phyloP scores from a whole-genome alignment of 1,140 invertebrate genomes.

The Musca vetustissima region DNA sequence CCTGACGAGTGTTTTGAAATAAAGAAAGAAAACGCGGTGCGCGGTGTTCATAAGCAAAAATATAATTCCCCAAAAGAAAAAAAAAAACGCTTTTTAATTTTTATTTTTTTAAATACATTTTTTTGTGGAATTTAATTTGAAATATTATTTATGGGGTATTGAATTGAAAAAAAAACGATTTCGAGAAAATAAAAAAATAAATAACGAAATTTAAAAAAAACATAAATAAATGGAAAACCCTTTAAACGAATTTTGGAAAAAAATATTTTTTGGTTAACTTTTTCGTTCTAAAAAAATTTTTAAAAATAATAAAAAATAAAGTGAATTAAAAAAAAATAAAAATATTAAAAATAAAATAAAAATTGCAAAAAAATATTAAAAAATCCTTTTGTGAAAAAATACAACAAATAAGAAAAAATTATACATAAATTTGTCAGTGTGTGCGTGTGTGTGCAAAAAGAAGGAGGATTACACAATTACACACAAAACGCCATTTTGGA shows the following conservation, averaged over 20 bases:
- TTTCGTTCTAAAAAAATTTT: background rate
- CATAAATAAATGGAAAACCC: too few relatives aligned
- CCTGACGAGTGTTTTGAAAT: conserved; percentile 19
- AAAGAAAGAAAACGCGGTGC: conserved; percentile 1
- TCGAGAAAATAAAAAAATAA: background rate
- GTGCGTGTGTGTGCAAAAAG: background rate
- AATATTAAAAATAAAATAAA: background rate
- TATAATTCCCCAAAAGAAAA: too few relatives aligned
- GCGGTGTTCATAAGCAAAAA: too few relatives aligned
- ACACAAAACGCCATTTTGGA: conserved; percentile 8
- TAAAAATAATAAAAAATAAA: background rate
- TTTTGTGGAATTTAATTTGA: background rate
- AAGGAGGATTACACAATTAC: conserved; percentile 20
- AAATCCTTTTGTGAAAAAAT: background rate
- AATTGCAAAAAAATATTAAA: background rate
- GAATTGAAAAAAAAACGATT: background rate
- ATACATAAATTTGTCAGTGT: background rate
- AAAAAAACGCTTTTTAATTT: conserved; percentile 3
- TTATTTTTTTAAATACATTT: conserved; percentile 1
- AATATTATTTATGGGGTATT: background rate
- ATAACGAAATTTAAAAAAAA: background rate
- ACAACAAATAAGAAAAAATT: background rate
- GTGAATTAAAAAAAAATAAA: conserved; percentile 1
- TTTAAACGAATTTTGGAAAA: background rate
- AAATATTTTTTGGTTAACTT: too few relatives aligned